These are phyloP conservation scores for Stegostoma tigrinum DNA, from an alignment of 2,113 vertebrate species.

Conservation along the genomic window DNA sequence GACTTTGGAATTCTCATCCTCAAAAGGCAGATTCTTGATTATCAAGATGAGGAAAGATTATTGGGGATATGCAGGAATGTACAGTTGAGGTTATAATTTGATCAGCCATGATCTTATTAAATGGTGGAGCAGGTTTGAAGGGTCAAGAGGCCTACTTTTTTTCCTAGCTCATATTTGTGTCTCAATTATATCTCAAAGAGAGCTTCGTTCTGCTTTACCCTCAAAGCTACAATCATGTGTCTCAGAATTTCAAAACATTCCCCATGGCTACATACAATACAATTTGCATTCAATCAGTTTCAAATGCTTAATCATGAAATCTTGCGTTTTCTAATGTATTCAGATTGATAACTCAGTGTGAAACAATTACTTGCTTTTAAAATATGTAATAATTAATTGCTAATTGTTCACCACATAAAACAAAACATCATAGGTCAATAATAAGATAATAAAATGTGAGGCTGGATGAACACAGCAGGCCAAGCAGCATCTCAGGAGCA, in stretches of 20 bases:
- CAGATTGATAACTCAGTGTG: background rate
- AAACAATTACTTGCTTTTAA: background rate
- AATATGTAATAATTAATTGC: background rate
- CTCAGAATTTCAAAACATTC: background rate
- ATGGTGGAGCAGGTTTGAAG: no score
- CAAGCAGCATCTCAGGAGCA: no score
- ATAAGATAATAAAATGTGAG: no score
- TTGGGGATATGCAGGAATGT: no score
- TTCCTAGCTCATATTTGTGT: no score
- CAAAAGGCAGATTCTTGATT: no score
- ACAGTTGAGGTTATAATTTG: no score
- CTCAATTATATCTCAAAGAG: background rate
- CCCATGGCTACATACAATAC: background rate
- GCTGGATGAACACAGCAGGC: no score
- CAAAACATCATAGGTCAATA: background rate
- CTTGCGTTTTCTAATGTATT: background rate
- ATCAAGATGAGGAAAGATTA: no score
- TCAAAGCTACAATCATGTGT: background rate
- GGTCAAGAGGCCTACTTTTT: no score
- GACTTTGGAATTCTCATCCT: no score
- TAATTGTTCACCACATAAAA: background rate
- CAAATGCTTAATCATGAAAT: background rate
- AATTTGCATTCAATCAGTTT: conserved; percentile 13
- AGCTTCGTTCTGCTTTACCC: background rate
- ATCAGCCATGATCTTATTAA: no score